Conservation (phyloP, 2,888 invertebrate species). For the Timandra comae region DNA sequence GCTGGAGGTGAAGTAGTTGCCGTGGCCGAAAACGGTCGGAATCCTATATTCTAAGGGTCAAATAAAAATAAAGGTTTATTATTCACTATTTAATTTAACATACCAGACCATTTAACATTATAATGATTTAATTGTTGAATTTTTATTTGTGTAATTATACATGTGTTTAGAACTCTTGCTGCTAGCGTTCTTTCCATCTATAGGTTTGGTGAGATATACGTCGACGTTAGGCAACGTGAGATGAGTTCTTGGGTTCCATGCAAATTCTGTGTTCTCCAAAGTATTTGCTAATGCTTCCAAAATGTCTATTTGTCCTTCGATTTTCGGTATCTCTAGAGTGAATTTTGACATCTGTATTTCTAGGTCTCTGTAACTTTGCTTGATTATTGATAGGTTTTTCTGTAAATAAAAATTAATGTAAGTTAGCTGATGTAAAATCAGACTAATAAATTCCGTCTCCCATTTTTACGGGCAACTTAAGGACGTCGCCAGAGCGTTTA, state of each 20-base stretch:
- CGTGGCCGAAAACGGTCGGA: too few relatives aligned
- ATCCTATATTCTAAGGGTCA: too few relatives aligned
- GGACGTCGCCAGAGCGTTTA: too few relatives aligned
- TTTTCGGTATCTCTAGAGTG: conserved; percentile 49
- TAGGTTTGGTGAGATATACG: conserved; percentile 26
- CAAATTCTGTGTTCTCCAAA: conserved; percentile 30
- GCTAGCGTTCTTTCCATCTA: conserved; percentile 18
- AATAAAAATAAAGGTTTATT: too few relatives aligned
- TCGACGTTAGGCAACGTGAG: conserved; percentile 36
- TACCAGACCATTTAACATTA: too few relatives aligned
- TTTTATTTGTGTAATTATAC: background rate
- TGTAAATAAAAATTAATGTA: conserved; percentile 34
- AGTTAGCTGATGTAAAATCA: background rate
- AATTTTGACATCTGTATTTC: conserved; percentile 44
- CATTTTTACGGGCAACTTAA: too few relatives aligned
- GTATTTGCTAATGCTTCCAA: conserved; percentile 46
- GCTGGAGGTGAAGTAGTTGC: too few relatives aligned
- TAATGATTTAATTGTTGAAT: too few relatives aligned
- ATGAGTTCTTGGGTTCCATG: conserved; percentile 35
- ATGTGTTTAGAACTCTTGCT: conserved; percentile 13
- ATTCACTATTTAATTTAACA: too few relatives aligned
- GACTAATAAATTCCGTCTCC: background rate
- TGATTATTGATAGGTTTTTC: conserved; percentile 45
- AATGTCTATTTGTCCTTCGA: conserved; percentile 55
- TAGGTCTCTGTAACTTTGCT: conserved; percentile 42